Evolutionary conservation across 1,140 invertebrate species (phyloP).

Genomic region (Reticulitermes speratus): DNA sequence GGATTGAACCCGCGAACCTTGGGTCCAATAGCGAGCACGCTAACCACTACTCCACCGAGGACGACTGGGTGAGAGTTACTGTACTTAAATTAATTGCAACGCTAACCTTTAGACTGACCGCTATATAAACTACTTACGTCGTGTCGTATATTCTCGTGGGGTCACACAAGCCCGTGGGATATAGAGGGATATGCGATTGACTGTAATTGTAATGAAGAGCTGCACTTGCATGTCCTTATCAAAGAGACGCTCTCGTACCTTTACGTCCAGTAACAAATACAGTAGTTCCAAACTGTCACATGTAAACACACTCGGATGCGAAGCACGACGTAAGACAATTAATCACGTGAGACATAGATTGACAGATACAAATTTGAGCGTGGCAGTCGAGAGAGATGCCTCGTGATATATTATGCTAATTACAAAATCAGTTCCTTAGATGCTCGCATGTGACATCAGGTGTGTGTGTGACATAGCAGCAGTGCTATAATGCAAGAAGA

Average conservation of each 20-base stretch:
- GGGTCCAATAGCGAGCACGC: too few relatives aligned
- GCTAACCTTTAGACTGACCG: background rate
- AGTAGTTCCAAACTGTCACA: background rate
- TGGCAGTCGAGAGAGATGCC: background rate
- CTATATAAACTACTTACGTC: too few relatives aligned
- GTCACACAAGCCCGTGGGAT: too few relatives aligned
- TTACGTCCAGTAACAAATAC: background rate
- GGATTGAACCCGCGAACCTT: too few relatives aligned
- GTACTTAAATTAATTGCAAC: background rate
- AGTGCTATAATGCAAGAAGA: background rate
- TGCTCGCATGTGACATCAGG: background rate
- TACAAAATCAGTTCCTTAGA: slow-evolving; percentile 18
- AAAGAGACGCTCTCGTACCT: background rate
- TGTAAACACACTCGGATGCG: too few relatives aligned
- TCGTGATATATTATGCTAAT: slow-evolving; percentile 16
- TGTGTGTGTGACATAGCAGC: background rate
- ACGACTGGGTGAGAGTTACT: too few relatives aligned
- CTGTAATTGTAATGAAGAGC: background rate
- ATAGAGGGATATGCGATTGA: too few relatives aligned
- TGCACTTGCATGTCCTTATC: background rate
- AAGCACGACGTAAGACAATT: background rate
- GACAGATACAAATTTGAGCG: slow-evolving; percentile 23
- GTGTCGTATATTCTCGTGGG: too few relatives aligned
- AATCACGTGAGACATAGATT: slow-evolving; percentile 17
- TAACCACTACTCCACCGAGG: too few relatives aligned